Percentiles rank a stretch among this genome's conserved stretches.
These are phyloP conservation scores for Connochaetes taurinus DNA, from an alignment of 2,113 vertebrate genomes.

Conservation along the genomic window DNA sequence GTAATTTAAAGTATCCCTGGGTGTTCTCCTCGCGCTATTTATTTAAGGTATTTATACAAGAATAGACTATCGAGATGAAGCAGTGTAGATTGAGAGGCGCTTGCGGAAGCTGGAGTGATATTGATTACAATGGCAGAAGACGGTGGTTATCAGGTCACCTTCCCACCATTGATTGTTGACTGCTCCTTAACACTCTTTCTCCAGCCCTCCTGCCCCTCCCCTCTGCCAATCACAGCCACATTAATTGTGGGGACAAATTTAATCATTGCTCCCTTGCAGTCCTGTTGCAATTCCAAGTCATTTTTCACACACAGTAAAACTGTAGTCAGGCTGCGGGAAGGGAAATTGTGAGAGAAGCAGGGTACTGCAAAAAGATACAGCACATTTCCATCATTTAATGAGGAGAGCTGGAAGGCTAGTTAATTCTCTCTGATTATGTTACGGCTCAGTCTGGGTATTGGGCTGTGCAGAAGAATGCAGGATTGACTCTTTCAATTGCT, in stretches of 20 bases:
- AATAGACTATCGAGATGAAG: conserved; percentile 71
- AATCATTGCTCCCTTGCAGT: conserved; percentile 53
- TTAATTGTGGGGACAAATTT: conserved; percentile 73
- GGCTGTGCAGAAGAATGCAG: background rate
- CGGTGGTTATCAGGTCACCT: conserved; percentile 77
- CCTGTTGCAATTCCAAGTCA: conserved; percentile 15
- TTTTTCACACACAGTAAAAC: conserved; percentile 62
- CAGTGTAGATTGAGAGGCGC: conserved; percentile 34
- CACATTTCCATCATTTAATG: background rate
- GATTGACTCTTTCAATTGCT: background rate
- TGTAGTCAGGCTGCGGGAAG: background rate
- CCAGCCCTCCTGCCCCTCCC: background rate
- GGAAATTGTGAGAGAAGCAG: background rate
- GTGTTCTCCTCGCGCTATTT: conserved; percentile 59
- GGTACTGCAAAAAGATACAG: background rate
- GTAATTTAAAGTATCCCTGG: conserved; percentile 73
- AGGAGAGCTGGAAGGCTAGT: background rate
- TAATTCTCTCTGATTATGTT: conserved; percentile 18
- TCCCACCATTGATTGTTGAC: conserved; percentile 78
- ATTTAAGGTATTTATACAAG: conserved; percentile 69
- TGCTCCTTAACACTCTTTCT: conserved; percentile 32
- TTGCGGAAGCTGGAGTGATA: conserved; percentile 60
- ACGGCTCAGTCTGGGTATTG: background rate
- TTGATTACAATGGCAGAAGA: conserved; percentile 74
- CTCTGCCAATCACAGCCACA: conserved; percentile 66